Conservation (phyloP, 2,797 vertebrate genomes). For the Leptoclinus maculatus region DNA sequence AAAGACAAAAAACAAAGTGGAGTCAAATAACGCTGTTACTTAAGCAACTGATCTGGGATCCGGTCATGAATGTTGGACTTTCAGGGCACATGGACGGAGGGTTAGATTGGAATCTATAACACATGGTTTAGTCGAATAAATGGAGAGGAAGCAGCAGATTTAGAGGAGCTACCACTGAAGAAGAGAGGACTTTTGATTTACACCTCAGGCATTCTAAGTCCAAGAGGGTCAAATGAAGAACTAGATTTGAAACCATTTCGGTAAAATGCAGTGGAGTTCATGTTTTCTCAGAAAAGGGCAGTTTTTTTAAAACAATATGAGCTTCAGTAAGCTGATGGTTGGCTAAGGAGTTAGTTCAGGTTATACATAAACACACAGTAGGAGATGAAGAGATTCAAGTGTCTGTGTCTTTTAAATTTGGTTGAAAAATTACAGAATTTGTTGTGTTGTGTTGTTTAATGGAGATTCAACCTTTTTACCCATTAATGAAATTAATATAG, state of each 20-base stretch:
- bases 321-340: not conserved
- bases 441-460: not conserved
- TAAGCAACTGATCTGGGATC: not conserved
- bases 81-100: not conserved
- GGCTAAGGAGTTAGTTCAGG: not conserved
- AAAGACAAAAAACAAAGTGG: constrained; percentile 34
- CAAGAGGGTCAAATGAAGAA: not conserved
- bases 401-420: not conserved
- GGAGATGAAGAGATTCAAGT: not conserved
- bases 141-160: not conserved
- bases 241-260: not conserved
- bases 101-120: not conserved
- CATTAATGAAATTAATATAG: not conserved
- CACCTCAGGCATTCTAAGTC: not conserved
- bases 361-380: not conserved
- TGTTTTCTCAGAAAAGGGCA: not conserved
- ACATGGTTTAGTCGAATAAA: not conserved
- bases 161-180: not conserved
- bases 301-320: not conserved
- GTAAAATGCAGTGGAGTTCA: not conserved
- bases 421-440: not conserved
- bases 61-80: constrained; percentile 1
- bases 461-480: not conserved
- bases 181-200: not conserved
- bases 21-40: constrained; percentile 3